Conservation (phyloP, 1,140 invertebrate genomes). For the Tachypleus tridentatus region DNA sequence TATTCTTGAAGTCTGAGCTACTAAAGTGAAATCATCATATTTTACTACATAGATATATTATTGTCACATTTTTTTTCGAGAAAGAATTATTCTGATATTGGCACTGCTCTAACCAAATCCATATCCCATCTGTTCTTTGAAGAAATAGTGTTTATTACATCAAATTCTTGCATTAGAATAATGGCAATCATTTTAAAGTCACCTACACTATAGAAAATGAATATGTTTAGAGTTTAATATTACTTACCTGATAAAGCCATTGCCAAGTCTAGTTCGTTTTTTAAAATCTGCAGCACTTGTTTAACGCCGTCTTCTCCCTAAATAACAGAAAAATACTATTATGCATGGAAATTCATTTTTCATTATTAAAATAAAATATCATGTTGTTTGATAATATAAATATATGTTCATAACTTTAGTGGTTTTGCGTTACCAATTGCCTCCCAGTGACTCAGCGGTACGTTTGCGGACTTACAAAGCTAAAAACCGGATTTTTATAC, state of each 20-base stretch:
- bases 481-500: not conserved
- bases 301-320: constrained; percentile 11
- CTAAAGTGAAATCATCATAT: no score
- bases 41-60: no score
- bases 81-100: no score
- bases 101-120: no score
- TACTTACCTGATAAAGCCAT: constrained; percentile 9
- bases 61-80: no score
- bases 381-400: not conserved
- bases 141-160: no score
- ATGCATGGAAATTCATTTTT: not conserved
- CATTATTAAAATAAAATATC: not conserved
- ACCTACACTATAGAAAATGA: no score
- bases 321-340: not conserved
- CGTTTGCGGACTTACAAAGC: not conserved
- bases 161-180: no score
- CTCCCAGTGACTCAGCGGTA: not conserved
- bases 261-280: constrained; percentile 4
- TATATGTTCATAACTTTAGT: not conserved
- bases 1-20: no score
- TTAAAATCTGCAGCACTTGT: constrained; percentile 8
- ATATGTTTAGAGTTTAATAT: not conserved
- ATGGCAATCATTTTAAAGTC: no score
- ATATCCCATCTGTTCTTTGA: no score
- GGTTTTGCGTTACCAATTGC: not conserved